phyloP scores from a whole-genome alignment of 2,113 vertebrate genomes.

The Hemiprocne comata region DNA sequence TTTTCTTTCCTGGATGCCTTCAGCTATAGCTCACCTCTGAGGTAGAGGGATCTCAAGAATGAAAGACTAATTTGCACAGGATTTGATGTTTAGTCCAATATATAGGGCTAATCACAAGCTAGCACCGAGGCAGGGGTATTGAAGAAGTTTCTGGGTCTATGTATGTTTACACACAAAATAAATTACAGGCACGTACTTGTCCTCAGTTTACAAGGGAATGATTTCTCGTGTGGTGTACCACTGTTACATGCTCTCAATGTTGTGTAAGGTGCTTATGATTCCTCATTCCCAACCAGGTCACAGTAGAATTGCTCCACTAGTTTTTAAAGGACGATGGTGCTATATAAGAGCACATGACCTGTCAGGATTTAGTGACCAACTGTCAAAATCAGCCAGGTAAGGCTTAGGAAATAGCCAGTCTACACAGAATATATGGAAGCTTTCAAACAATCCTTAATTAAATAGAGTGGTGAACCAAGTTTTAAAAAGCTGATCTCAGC shows the following conservation, averaged over 20 bases:
- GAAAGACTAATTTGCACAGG: neutral
- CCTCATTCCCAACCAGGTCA: neutral
- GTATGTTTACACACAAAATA: neutral
- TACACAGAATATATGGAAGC: neutral
- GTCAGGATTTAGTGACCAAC: neutral
- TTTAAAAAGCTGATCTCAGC: neutral
- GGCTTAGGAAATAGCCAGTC: neutral
- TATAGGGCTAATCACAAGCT: neutral
- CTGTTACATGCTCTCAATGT: neutral
- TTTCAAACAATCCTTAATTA: constrained; percentile 9
- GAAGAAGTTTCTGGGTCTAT: neutral
- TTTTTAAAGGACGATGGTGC: neutral
- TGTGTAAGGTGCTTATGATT: neutral
- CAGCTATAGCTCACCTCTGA: neutral
- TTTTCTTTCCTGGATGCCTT: neutral
- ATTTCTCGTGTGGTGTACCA: neutral
- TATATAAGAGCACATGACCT: neutral
- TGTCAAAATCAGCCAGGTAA: neutral
- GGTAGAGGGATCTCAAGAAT: neutral
- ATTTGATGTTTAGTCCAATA: neutral
- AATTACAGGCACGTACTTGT: neutral
- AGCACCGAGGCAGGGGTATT: neutral
- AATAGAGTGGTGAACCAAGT: neutral
- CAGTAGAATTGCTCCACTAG: neutral
- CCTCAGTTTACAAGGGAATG: neutral